Percentiles rank a stretch among this genome's conserved stretches.
These are phyloP conservation scores for Pararge aegeria DNA, from an alignment of 1,140 invertebrate species.

Conservation along the genomic window DNA sequence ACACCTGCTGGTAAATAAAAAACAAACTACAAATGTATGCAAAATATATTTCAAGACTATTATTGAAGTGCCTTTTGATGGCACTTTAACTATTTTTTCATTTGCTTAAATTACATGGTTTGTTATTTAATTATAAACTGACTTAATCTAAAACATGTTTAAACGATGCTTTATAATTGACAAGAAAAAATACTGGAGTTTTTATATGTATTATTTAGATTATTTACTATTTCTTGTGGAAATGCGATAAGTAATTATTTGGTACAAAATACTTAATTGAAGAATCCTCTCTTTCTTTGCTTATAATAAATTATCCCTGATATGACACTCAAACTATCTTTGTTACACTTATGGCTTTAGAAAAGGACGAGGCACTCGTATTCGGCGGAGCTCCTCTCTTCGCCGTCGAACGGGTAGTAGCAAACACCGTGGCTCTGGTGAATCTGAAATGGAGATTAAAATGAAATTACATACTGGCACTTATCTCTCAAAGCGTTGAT, in stretches of 20 bases:
- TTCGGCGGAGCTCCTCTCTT: constrained; percentile 76
- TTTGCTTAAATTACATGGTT: not conserved
- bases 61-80: not conserved
- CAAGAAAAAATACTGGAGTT: not conserved
- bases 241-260: not conserved
- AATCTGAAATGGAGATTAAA: constrained; percentile 56
- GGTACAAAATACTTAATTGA: not conserved
- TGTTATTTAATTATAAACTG: not conserved
- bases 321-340: constrained; percentile 5
- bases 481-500: no score
- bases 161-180: not conserved
- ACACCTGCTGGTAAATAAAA: constrained; percentile 2
- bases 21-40: constrained; percentile 11
- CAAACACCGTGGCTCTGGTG: constrained; percentile 79
- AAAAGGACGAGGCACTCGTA: constrained; percentile 81
- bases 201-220: not conserved
- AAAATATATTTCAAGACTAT: constrained; percentile 25
- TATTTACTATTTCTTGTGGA: not conserved
- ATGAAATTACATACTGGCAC: not conserved
- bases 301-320: constrained; percentile 7
- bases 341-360: constrained; percentile 32
- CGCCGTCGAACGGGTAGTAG: constrained; percentile 81
- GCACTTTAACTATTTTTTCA: not conserved
- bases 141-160: not conserved
- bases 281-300: not conserved